A percentile compares a stretch with the other conserved stretches of the same genome.
These are phyloP conservation scores for Drosophila falleni DNA, from an alignment of 2,888 invertebrate species.

Conservation along the genomic window DNA sequence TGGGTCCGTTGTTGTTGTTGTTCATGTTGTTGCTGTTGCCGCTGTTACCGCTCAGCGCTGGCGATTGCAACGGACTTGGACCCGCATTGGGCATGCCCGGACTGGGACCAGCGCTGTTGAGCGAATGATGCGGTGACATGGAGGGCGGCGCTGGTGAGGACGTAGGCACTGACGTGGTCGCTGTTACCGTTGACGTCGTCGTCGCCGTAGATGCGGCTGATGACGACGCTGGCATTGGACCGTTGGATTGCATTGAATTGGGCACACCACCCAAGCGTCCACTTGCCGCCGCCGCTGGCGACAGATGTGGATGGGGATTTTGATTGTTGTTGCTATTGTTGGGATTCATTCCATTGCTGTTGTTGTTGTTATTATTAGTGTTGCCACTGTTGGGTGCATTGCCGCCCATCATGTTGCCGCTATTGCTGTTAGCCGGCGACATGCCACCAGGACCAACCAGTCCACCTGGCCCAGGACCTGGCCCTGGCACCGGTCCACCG, in stretches of 20 bases:
- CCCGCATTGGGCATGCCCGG: conserved; percentile 76
- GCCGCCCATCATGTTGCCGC: conserved; percentile 57
- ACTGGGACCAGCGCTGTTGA: conserved; percentile 78
- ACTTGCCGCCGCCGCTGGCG: conserved; percentile 76
- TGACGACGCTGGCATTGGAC: conserved; percentile 86
- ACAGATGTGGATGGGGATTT: conserved; percentile 78
- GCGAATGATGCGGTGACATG: conserved; percentile 86
- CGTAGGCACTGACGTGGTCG: conserved; percentile 83
- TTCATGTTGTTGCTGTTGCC: conserved; percentile 64
- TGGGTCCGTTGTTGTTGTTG: conserved; percentile 77
- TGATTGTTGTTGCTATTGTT: conserved; percentile 78
- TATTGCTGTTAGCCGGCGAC: conserved; percentile 77
- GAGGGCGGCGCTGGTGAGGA: conserved; percentile 85
- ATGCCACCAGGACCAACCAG: conserved; percentile 76
- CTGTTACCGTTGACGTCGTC: conserved; percentile 66
- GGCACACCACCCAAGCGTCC: conserved; percentile 75
- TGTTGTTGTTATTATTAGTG: conserved; percentile 62
- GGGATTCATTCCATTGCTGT: conserved; percentile 55
- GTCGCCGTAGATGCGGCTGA: conserved; percentile 65
- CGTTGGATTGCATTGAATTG: conserved; percentile 85
- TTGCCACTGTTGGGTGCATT: conserved; percentile 47
- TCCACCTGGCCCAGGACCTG: conserved; percentile 79
- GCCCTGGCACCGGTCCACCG: conserved; percentile 82
- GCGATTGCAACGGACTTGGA: conserved; percentile 81
- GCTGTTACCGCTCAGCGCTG: conserved; percentile 62